Base-by-base conservation (phyloP, 2,797 vertebrate genomes). In the Remorina albescens region DNA sequence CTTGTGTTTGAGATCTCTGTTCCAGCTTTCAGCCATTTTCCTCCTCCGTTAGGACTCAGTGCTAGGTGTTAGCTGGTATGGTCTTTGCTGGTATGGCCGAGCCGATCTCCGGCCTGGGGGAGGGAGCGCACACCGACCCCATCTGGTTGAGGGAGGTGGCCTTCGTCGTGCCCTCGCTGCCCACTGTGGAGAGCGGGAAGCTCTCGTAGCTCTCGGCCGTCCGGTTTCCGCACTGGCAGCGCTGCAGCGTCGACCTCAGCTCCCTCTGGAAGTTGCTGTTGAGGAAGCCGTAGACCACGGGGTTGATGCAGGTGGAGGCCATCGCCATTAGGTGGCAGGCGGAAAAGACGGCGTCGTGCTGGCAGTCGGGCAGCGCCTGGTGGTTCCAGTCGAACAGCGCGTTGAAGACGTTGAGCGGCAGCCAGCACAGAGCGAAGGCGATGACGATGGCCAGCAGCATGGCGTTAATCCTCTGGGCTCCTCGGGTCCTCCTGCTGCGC, bases 241-340 rank as follows among this genome's bases (percentile, higher is more conserved):
- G 93, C 54, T 93, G 89, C 58, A 95, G 83, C 9, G 93, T 89
- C 0, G 79, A 44, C 74, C 92, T 93, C 32, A 95, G 86, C 84
- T 95, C 94, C 79, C 92, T 89, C 78, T 95, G 94, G 85, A 95
- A 95, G 87, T 95, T 95, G 88, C 92, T 96, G 89, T 95, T 95
- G 80, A 95, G 94, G 81, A 95, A 95, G 49, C 95, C 95, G 6
- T 96, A 95, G 47, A 95, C 92, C 60, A 96, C 86, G 0, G 95
- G 95, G 80, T 95, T 95, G 49, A 95, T 87, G 68, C 95, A 95
- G 25, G 94, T 95, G 76, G 94, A 95, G 4, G 93, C 93, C 95
- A 96, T 96, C 3, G 94, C 95, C 0, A 82, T 87, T 0, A 96
- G 87, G 80, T 96, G 95, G 53, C 95, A 96, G 26, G 93, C 93